Conservation (phyloP, 1,140 invertebrate genomes). For the Pseudomyrmex cubaensis region DNA sequence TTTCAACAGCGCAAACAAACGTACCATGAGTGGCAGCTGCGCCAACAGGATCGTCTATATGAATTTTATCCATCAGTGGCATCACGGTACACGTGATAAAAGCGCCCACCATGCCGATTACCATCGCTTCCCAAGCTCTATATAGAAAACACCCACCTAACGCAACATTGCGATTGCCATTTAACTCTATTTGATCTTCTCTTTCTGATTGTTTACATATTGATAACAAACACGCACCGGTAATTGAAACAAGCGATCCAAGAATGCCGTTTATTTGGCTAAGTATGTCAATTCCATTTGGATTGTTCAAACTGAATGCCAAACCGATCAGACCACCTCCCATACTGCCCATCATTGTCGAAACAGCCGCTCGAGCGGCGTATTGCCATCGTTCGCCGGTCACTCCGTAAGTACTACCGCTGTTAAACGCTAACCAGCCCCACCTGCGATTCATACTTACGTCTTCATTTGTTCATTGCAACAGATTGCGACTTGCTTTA, state of each 20-base stretch:
- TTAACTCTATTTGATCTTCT: background rate
- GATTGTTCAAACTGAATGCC: slow-evolving; percentile 88
- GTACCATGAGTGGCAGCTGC: slow-evolving; percentile 94
- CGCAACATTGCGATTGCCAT: slow-evolving; percentile 24
- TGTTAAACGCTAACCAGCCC: slow-evolving; percentile 98
- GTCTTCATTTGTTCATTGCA: background rate
- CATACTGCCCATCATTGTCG: slow-evolving; percentile 95
- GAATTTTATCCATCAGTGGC: slow-evolving; percentile 90
- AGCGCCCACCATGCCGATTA: slow-evolving; percentile 93
- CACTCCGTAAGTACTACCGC: slow-evolving; percentile 93
- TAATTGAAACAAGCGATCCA: slow-evolving; percentile 94
- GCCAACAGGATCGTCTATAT: slow-evolving; percentile 96
- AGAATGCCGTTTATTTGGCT: slow-evolving; percentile 96
- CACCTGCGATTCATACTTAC: slow-evolving; percentile 84
- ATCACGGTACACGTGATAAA: slow-evolving; percentile 89
- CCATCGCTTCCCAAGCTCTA: slow-evolving; percentile 92
- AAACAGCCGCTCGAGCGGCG: slow-evolving; percentile 94
- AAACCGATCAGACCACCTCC: slow-evolving; percentile 93
- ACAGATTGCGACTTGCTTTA: slow-evolving; percentile 56
- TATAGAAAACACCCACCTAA: slow-evolving; percentile 95
- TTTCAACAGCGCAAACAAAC: slow-evolving; percentile 21
- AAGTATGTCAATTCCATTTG: slow-evolving; percentile 92
- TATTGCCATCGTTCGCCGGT: slow-evolving; percentile 93
- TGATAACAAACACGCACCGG: slow-evolving; percentile 85
- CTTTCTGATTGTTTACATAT: background rate